Base-by-base conservation (phyloP, 1,140 invertebrate species). In the Aethina tumida region DNA sequence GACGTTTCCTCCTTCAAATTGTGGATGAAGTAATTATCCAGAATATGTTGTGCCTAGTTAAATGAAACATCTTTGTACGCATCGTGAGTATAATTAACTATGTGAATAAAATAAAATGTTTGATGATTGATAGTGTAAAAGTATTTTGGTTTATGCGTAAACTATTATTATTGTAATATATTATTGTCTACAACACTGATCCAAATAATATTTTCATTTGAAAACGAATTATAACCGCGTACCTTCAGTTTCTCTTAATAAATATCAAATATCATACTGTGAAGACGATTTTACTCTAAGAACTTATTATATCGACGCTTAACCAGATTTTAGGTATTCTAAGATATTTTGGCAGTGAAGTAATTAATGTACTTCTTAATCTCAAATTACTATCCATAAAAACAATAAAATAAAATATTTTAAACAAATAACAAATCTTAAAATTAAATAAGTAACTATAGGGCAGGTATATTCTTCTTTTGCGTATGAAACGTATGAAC, bases 301-400 rank as follows among this genome's bases (percentile, higher is more conserved):
- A n/a, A n/a, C n/a, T n/a, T n/a, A n/a, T n/a, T n/a, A n/a, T n/a
- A n/a, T n/a, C n/a, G n/a, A n/a, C n/a, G n/a, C n/a, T n/a, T n/a
- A n/a, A n/a, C n/a, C n/a, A n/a, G n/a, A n/a, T n/a, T n/a, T n/a
- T n/a, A n/a, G n/a, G n/a, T n/a, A n/a, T n/a, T n/a, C n/a, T n/a
- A n/a, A n/a, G n/a, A n/a, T n/a, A n/a, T n/a, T n/a, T n/a, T 45
- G 47, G 47, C 47, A 49, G 47, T 49, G 47, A 45, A 49, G 39
- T 39, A 46, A n/a, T 41, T 29, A 34, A 20, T 20, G 41, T 37
- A 45, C 35, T 39, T 41, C 41, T 8, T 43, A 28, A 21, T 26
- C 24, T 44, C 15, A 28, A 30, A 38, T 14, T 37, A 47, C 40
- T 47, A 47, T 43, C 21, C 37, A 47, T 40, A 47, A 44, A 43